phyloP scores from a whole-genome alignment of 2,797 vertebrate species.

The Oophaga sylvatica region DNA sequence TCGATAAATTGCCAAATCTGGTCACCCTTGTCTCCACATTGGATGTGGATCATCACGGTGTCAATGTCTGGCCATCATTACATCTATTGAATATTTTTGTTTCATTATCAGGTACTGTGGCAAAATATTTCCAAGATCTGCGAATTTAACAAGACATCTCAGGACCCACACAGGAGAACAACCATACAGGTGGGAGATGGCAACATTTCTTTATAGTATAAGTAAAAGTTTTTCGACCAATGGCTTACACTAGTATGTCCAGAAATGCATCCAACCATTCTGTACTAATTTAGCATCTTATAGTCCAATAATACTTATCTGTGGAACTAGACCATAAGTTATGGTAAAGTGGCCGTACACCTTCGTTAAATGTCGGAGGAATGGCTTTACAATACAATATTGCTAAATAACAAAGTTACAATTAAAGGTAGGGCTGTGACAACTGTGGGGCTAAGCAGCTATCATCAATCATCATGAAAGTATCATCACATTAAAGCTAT shows the following conservation, averaged over 20 bases:
- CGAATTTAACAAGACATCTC: constrained; percentile 97
- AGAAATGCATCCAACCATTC: background rate
- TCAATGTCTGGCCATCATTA: background rate
- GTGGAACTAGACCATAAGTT: background rate
- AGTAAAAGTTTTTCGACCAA: too few relatives aligned
- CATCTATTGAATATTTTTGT: background rate
- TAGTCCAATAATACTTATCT: too few relatives aligned
- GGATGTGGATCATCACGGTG: background rate
- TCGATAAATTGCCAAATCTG: background rate
- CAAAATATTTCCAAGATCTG: constrained; percentile 98
- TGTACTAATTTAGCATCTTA: background rate
- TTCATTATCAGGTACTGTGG: constrained; percentile 90
- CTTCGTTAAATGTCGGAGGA: too few relatives aligned
- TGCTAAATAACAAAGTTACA: background rate
- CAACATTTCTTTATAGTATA: background rate
- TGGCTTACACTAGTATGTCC: background rate
- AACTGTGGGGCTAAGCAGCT: background rate
- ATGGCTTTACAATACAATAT: too few relatives aligned
- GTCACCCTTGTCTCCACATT: background rate
- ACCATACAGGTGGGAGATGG: constrained; percentile 88
- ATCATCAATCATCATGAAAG: background rate
- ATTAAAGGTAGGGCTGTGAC: too few relatives aligned
- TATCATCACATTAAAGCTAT: background rate
- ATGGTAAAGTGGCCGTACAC: background rate
- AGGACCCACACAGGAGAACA: constrained; percentile 98